Base-by-base conservation (phyloP, 2,888 invertebrate genomes). In the Melinopterus prodromus region DNA sequence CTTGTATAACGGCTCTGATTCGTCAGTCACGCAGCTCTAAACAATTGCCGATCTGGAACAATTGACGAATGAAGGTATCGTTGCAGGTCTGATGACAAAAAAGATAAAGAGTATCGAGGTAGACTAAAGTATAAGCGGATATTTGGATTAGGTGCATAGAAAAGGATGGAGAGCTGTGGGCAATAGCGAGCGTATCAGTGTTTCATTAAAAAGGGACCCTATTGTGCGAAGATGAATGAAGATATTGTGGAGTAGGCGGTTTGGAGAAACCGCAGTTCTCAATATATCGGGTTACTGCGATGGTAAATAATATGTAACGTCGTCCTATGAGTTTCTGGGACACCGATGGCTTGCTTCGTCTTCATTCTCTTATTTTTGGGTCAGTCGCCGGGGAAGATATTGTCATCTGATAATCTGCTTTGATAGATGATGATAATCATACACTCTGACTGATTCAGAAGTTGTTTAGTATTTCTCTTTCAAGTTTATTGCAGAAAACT, bases 251-350 rank as follows among this genome's bases (percentile, higher is more conserved):
- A n/a, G 69, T 71, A 79, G 80, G 78, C 74, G 79, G 80, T 77
- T 78, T 53, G 75, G 76, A 77, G 80, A 70, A 77, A 85, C 86
- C 86, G 84, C 85, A 86, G 84, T 86, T 86, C 86, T 85, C 85
- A 86, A 86, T 86, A 86, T 87, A 87, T 87, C 86, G 84, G 82
- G 84, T 87, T 87, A 86, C 87, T 74, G 12, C 9, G 53, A 53
- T 12, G 35, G 74, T 74, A 74, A 74, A 74, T 74, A 74, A 74
- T 74, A 74, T 37, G 26, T 35, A 74, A 53, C 53, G 53, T 26
- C 26, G 26, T 26, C 53, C 53, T 53, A 9, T 53, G 53, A 53
- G 53, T 53, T 53, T 53, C 53, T 53, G 53, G 53, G 53, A 53
- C 53, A 53, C 7, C 53, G 9, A 53, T 53, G 9, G 53, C 9